Conservation (phyloP, 2,797 vertebrate genomes). For the Falco cherrug region DNA sequence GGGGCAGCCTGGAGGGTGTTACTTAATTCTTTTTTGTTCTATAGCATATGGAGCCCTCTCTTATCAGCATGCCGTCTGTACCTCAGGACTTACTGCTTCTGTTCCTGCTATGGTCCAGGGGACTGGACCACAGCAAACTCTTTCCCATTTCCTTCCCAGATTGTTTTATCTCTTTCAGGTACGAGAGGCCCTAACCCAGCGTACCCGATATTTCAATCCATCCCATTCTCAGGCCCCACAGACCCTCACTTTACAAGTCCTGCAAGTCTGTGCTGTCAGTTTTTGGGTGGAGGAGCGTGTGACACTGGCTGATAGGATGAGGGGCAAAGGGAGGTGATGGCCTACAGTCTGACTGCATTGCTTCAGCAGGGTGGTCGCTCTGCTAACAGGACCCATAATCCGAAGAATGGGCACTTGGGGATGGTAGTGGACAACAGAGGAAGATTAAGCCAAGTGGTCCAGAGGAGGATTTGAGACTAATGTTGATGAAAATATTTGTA, state of each 20-base stretch:
- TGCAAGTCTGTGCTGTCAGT: background rate
- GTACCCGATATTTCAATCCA: background rate
- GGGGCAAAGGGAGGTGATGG: background rate
- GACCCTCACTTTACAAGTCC: background rate
- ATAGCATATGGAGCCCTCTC: background rate
- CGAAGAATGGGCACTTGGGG: background rate
- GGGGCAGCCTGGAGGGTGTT: background rate
- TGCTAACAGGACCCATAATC: background rate
- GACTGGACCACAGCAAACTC: background rate
- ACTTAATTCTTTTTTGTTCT: background rate
- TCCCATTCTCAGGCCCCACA: background rate
- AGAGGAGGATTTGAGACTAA: background rate
- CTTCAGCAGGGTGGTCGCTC: rapidly evolving
- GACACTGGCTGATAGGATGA: background rate
- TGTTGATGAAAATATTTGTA: background rate
- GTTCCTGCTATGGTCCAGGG: background rate
- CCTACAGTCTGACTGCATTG: background rate
- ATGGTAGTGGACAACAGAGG: background rate
- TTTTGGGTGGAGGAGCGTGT: background rate
- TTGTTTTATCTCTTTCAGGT: background rate
- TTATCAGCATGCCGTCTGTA: no score
- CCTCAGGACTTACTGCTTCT: background rate
- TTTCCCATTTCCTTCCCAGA: background rate
- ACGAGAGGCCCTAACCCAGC: rapidly evolving
- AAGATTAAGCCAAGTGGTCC: background rate